Evolutionary conservation across 2,113 vertebrate species (phyloP).

Genomic region (Pseudorhombus dupliciocellatus): DNA sequence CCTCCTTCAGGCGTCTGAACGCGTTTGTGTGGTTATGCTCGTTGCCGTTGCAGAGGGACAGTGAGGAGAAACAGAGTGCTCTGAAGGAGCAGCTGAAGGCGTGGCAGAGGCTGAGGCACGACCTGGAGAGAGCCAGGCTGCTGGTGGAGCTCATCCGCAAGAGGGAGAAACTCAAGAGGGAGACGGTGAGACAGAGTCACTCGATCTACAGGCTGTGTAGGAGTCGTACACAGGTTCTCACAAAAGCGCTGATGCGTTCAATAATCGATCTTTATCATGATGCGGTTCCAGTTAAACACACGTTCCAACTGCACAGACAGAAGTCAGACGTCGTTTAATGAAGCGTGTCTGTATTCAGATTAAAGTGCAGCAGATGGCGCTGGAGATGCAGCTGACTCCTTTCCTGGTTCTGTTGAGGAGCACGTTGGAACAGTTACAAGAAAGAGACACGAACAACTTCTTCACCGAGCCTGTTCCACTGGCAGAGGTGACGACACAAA

Average conservation of each 20-base stretch:
- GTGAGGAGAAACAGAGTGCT: constrained; percentile 92
- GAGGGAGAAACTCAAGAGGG: constrained; percentile 97
- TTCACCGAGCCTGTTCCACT: constrained; percentile 97
- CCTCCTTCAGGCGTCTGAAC: neutral
- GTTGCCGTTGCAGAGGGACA: constrained; percentile 87
- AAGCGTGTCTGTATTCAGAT: constrained; percentile 81
- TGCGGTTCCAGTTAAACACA: neutral
- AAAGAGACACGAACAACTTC: constrained; percentile 97
- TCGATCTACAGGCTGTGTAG: neutral
- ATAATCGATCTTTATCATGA: too few species aligned
- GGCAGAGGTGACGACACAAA: constrained; percentile 87
- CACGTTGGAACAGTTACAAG: constrained; percentile 95
- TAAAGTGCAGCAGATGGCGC: constrained; percentile 94
- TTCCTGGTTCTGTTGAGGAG: constrained; percentile 94
- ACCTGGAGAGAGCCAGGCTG: constrained; percentile 94
- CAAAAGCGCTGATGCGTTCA: too few species aligned
- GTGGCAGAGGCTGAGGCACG: constrained; percentile 97
- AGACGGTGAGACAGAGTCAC: constrained; percentile 85
- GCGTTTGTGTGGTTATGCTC: constrained; percentile 16
- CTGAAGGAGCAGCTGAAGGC: constrained; percentile 98
- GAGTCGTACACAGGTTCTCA: too few species aligned
- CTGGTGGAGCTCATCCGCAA: constrained; percentile 98
- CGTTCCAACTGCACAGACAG: neutral
- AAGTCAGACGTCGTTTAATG: neutral
- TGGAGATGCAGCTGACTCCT: constrained; percentile 97